Conservation (phyloP, 2,797 vertebrate species). For the Syngnathus rostellatus region DNA sequence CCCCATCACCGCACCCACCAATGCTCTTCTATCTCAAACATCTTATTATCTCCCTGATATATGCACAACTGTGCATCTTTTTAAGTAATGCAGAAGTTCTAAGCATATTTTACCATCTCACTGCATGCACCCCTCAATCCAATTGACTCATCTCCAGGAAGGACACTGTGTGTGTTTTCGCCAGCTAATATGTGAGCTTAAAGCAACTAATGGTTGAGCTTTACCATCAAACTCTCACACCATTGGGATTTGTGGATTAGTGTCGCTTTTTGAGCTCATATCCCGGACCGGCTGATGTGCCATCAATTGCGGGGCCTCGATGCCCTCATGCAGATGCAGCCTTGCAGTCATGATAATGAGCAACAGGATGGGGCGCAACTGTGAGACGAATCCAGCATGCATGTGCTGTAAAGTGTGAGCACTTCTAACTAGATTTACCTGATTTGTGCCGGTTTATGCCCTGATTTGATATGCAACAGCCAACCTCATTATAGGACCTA, state of each 20-base stretch:
- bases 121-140: conserved; percentile 17
- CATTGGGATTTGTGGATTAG: conserved; percentile 47
- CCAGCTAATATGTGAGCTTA: conserved; percentile 55
- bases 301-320: conserved; percentile 19
- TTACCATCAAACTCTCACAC: conserved; percentile 59
- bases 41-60: conserved; percentile 19
- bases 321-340: conserved; percentile 23
- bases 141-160: conserved; percentile 24
- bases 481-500: conserved; percentile 48
- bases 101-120: conserved; percentile 27
- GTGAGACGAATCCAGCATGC: conserved; percentile 33
- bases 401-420: conserved; percentile 56
- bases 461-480: conserved; percentile 44
- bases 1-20: conserved; percentile 2
- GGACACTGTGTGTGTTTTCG: conserved; percentile 30
- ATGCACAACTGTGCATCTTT: no score
- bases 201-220: conserved; percentile 59
- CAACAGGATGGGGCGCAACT: conserved; percentile 37
- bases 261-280: conserved; percentile 49
- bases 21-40: conserved; percentile 13
- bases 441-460: conserved; percentile 62
- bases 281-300: conserved; percentile 37
- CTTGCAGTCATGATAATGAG: conserved; percentile 48
- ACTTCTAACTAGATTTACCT: conserved; percentile 59
- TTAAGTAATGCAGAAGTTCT: conserved; percentile 19